Evolutionary conservation across 2,888 invertebrate species (phyloP), one percentile per base, ranked within the genome.

Genomic region (Leptinotarsa haldemani): DNA sequence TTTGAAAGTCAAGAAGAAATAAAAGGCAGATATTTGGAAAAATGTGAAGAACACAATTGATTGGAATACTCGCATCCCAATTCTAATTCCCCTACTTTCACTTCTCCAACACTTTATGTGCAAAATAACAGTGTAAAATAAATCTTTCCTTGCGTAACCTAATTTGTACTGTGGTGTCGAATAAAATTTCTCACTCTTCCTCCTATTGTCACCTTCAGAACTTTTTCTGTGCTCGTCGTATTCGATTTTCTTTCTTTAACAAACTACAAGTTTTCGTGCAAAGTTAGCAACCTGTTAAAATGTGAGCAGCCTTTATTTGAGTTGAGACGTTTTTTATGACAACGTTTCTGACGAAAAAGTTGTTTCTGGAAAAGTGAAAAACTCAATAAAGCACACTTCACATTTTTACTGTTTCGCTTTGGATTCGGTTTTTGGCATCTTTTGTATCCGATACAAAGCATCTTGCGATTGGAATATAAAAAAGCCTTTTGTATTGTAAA

Each of bases 241-340:
- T 70, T 65, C 58, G 52, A 65, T 65, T 70, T 70, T 46, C 65
- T 70, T 70, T 65, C 18, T 70, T 70, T 30, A 58, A 58, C 48
- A 65, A 70, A 65, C 56, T 70, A 70, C 58, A 65, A 70, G 53
- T 70, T 70, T 58, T 48, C 65, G 15, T 61, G 52, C 61, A 70
- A 78, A 78, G 75, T 79, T 73, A 73, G 74, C 74, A 69, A 76
- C 76, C 76, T 76, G 76, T 71, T 76, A 74, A 69, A 76, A 73
- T 63, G 65, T 68, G 63, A 65, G 71, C 46, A 63, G 65, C 66
- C 65, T 76, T 65, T 76, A 74, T 74, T 70, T 67, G 71, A 69
- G 69, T 63, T 68, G 20, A 22, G 70, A 46, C 73, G 40, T 70
- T 73, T 73, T 75, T 71, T 68, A 70, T 73, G 70, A 75, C 70